Conservation (phyloP, 2,888 invertebrate genomes). For the Molorchus minor region DNA sequence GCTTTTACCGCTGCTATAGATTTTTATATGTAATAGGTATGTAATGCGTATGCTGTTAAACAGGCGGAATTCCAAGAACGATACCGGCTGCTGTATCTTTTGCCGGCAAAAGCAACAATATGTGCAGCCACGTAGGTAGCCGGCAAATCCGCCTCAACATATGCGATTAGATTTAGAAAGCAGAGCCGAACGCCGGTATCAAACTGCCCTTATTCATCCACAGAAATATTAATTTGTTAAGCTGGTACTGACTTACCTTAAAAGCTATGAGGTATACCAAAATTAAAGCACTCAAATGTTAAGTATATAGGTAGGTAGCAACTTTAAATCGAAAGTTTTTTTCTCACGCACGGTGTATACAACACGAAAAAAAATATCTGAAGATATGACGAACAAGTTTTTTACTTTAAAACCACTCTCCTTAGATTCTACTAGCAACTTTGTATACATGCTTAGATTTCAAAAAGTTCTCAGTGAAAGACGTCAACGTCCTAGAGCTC, state of each 20-base stretch:
- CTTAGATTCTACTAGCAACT: conserved; percentile 60
- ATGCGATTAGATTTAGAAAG: conserved; percentile 25
- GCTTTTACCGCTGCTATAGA: no score
- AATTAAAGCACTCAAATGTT: conserved; percentile 52
- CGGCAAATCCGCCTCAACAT: conserved; percentile 27
- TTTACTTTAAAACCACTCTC: conserved; percentile 61
- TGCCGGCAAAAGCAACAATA: background rate
- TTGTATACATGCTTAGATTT: conserved; percentile 62
- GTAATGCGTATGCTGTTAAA: no score
- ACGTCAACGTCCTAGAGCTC: conserved; percentile 55
- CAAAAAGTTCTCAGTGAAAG: conserved; percentile 41
- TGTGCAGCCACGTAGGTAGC: conserved; percentile 36
- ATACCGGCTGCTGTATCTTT: background rate
- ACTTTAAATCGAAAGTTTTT: conserved; percentile 54
- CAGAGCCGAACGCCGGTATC: background rate
- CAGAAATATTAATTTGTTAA: background rate
- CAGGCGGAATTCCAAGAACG: background rate
- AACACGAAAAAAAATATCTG: conserved; percentile 58
- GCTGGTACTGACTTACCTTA: conserved; percentile 50
- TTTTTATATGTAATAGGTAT: no score
- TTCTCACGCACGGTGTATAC: conserved; percentile 62
- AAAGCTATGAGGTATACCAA: conserved; percentile 55
- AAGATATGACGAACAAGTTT: conserved; percentile 57
- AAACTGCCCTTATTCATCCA: background rate
- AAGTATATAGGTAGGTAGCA: conserved; percentile 20